Evolutionary conservation across 2,888 invertebrate species (phyloP).

Genomic region (Busseola fusca): DNA sequence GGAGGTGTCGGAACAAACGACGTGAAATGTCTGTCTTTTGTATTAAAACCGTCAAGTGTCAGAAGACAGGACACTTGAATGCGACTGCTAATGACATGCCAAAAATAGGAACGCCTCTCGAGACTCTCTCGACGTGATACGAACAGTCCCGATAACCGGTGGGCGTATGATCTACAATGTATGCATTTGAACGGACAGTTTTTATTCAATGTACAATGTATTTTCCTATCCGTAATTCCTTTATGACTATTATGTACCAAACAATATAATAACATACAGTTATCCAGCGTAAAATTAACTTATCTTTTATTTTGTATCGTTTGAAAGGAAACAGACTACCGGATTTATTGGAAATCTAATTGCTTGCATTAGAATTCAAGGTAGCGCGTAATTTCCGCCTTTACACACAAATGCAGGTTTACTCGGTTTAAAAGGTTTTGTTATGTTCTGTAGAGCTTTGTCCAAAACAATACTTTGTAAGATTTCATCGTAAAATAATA

Average conservation of each 20-base stretch:
- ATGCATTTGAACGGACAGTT: constrained; percentile 31
- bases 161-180: constrained; percentile 55
- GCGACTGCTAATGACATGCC: constrained; percentile 66
- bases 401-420: constrained; percentile 58
- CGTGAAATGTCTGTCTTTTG: constrained; percentile 85
- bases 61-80: constrained; percentile 69
- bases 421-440: constrained; percentile 57
- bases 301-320: constrained; percentile 63
- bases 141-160: constrained; percentile 45
- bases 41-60: constrained; percentile 74
- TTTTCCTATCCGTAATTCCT: constrained; percentile 51
- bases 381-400: constrained; percentile 70
- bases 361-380: constrained; percentile 71
- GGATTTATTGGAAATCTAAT: constrained; percentile 72
- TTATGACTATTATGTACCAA: constrained; percentile 45
- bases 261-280: constrained; percentile 55
- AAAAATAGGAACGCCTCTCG: constrained; percentile 66
- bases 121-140: constrained; percentile 33
- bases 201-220: constrained; percentile 37
- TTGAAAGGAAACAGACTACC: constrained; percentile 68
- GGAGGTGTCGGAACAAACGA: constrained; percentile 86
- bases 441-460: constrained; percentile 57
- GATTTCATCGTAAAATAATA: constrained; percentile 63
- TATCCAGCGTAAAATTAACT: constrained; percentile 68
- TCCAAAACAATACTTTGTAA: constrained; percentile 51